These are phyloP conservation scores for Drosophila melanosoma DNA, from an alignment of 2,888 invertebrate genomes.

Conservation along the genomic window DNA sequence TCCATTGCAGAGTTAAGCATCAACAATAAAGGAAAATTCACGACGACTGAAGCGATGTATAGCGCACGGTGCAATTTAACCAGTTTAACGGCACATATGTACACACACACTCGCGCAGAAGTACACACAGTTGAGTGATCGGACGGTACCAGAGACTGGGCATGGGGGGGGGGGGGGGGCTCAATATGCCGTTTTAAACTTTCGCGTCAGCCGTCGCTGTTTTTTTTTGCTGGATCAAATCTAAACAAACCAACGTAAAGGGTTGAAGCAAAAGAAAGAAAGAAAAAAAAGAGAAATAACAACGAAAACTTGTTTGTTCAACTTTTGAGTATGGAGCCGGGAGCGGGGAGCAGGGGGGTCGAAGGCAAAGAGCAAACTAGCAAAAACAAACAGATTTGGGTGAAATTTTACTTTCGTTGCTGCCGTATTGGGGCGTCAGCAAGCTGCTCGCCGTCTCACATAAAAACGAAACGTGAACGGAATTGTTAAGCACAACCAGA, in stretches of 20 bases:
- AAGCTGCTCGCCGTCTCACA: conserved; percentile 41
- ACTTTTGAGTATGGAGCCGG: conserved; percentile 23
- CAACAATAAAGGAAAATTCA: conserved; percentile 6
- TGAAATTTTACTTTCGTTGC: conserved; percentile 80
- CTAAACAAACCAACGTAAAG: conserved; percentile 59
- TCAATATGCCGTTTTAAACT: conserved; percentile 64
- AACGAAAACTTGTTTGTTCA: conserved; percentile 61
- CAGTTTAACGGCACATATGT: conserved; percentile 66
- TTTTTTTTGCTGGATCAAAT: conserved; percentile 42
- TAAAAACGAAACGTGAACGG: conserved; percentile 30
- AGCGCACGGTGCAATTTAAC: conserved; percentile 65
- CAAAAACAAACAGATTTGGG: conserved; percentile 72
- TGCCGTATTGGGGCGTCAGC: conserved; percentile 63
- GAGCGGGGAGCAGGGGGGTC: background rate
- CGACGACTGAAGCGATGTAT: conserved; percentile 28
- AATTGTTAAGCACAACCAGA: conserved; percentile 43
- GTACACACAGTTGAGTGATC: conserved; percentile 26
- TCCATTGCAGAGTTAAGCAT: conserved; percentile 26
- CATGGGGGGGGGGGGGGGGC: conserved; percentile 25
- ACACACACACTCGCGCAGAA: conserved; percentile 13
- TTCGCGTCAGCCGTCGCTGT: conserved; percentile 62
- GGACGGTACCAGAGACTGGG: conserved; percentile 15
- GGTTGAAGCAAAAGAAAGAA: conserved; percentile 27
- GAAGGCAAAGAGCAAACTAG: conserved; percentile 44
- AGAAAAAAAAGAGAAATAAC: conserved; percentile 17